These are phyloP conservation scores for Carabus problematicus DNA, from an alignment of 2,888 invertebrate species.

Conservation along the genomic window DNA sequence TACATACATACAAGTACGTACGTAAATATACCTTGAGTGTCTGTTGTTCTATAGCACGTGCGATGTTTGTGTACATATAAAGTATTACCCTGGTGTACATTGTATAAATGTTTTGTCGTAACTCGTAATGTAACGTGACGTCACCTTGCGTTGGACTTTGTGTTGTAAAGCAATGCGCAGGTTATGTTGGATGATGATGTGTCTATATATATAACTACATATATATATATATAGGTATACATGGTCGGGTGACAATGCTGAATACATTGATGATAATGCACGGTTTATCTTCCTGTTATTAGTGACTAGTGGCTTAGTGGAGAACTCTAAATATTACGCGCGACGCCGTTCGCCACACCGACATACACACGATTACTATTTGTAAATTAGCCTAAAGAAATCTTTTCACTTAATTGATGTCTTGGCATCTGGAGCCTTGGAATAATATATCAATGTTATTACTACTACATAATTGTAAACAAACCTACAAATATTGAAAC, in stretches of 20 bases:
- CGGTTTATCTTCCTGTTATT: constrained; percentile 62
- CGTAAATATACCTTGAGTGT: too few species aligned
- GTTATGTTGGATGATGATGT: too few species aligned
- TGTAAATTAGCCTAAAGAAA: constrained; percentile 54
- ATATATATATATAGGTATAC: constrained; percentile 12
- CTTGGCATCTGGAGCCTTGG: constrained; percentile 38
- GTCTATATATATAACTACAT: too few species aligned
- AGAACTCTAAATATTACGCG: constrained; percentile 20
- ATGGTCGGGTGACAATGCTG: constrained; percentile 9
- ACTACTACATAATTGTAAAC: constrained; percentile 33
- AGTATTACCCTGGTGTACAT: too few species aligned
- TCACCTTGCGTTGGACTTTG: too few species aligned
- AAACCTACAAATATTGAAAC: constrained; percentile 3
- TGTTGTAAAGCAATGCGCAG: too few species aligned
- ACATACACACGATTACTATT: constrained; percentile 21
- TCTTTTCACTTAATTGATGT: constrained; percentile 41
- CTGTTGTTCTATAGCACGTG: too few species aligned
- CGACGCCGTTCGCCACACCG: constrained; percentile 47
- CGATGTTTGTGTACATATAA: too few species aligned
- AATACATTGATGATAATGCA: constrained; percentile 50
- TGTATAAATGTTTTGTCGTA: too few species aligned
- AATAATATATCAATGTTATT: constrained; percentile 56
- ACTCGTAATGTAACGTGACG: too few species aligned
- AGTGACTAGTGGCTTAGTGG: constrained; percentile 56
- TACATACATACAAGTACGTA: too few species aligned